Base-by-base conservation (phyloP, 2,888 invertebrate species). In the Andrena bicolor region DNA sequence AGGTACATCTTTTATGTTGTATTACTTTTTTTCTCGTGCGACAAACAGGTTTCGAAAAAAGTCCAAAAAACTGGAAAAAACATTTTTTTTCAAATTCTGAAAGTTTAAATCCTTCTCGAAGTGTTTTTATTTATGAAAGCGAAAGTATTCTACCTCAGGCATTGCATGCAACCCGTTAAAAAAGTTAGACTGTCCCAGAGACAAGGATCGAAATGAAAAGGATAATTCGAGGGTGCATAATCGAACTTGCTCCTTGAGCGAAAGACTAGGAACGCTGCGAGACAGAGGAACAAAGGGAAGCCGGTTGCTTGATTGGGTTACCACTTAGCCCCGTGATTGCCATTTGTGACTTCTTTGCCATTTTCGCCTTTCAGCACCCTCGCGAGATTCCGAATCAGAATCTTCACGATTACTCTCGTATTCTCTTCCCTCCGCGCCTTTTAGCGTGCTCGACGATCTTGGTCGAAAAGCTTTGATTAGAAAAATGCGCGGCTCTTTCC, bases 291-390 rank as follows among this genome's bases (percentile, higher is more conserved):
- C 60, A 26, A 60, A 64, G 64, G 64, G 76, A 74, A 70, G 84
- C 75, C 64, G 83, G 83, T 82, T 84, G 74, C 79, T 89, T 92
- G 91, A 92, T 91, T 92, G 89, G 89, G 91, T 92, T 91, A 91
- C 88, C 89, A 90, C 91, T 91, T 90, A 90, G 91, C 85, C 58
- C 84, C 87, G 90, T 92, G 92, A 92, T 92, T 92, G 92, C 92
- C 91, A 90, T 89, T 92, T 92, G 92, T 92, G 86, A 92, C 82
- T 90, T 86, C 89, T 90, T 89, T 87, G 89, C 88, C 85, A 86
- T 88, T 89, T 89, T 82, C 83, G 77, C 65, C 66, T 71, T 76
- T 58, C 80, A 80, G 82, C 58, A 84, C 86, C 82, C 80, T 76
- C 76, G 23, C 23, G 73, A 83, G 77, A 65, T 72, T 83, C 80